Percentiles rank a stretch among this genome's conserved stretches.
Conservation (phyloP, 1,140 invertebrate species). For the Potamilus streckersoni region DNA sequence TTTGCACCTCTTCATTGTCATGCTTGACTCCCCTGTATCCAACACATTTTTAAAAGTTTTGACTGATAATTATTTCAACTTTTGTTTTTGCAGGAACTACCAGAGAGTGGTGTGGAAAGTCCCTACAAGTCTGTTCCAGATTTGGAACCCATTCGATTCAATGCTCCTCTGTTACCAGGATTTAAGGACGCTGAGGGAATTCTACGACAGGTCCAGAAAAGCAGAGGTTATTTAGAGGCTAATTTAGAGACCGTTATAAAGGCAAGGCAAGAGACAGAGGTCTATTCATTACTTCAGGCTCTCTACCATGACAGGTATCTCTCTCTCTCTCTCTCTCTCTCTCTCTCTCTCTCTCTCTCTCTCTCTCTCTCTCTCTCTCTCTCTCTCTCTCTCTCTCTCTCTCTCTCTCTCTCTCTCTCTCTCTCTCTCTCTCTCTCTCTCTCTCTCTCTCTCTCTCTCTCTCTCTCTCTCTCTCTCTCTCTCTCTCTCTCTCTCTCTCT, state of each 20-base stretch:
- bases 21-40: too few relatives aligned
- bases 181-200: constrained; percentile 50
- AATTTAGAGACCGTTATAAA: constrained; percentile 53
- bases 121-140: constrained; percentile 43
- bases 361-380: too few relatives aligned
- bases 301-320: constrained; percentile 45
- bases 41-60: too few relatives aligned
- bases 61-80: neutral
- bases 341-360: too few relatives aligned
- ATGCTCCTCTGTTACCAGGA: constrained; percentile 34
- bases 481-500: too few relatives aligned
- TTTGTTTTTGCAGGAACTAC: constrained; percentile 26
- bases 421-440: too few relatives aligned
- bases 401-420: too few relatives aligned
- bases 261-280: constrained; percentile 45
- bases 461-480: too few relatives aligned
- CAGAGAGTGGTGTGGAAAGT: constrained; percentile 12
- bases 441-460: too few relatives aligned
- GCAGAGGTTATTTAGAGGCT: constrained; percentile 46
- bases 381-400: too few relatives aligned
- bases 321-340: neutral
- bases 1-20: too few relatives aligned
- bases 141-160: constrained; percentile 20
- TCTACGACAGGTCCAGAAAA: constrained; percentile 43
- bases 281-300: constrained; percentile 44